phyloP scores from a whole-genome alignment of 2,113 vertebrate genomes.

The Chlorodrepanis virens region DNA sequence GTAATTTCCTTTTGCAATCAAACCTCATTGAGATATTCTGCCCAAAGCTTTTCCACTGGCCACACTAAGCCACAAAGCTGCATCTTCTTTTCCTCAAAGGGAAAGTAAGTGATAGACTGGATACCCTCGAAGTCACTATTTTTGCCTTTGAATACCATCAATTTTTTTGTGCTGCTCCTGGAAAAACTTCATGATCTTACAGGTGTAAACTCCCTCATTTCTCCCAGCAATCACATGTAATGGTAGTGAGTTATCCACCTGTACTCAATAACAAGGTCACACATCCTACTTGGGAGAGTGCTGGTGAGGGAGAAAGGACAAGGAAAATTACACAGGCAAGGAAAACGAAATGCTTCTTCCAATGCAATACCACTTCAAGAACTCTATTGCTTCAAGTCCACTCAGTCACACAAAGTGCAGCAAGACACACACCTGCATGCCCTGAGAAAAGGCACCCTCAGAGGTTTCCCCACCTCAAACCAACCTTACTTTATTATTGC shows the following conservation, averaged over 20 bases:
- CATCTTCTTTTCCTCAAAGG: neutral
- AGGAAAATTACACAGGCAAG: neutral
- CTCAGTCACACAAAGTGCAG: neutral
- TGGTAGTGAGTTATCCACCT: neutral
- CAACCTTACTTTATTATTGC: neutral
- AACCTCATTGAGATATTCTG: neutral
- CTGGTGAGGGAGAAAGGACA: neutral
- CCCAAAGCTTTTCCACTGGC: neutral
- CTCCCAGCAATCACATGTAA: neutral
- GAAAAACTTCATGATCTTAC: neutral
- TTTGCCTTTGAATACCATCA: neutral
- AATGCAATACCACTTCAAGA: neutral
- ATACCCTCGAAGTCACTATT: neutral
- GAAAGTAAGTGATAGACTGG: rapidly evolving
- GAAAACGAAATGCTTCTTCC: neutral
- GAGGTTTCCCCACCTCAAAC: neutral
- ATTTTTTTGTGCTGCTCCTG: neutral
- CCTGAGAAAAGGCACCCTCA: neutral
- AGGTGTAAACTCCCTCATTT: neutral
- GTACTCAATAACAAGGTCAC: neutral
- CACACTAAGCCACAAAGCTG: neutral
- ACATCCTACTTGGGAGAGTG: neutral
- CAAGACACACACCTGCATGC: neutral
- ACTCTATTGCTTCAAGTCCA: neutral
- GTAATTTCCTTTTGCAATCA: neutral